Evolutionary conservation across 2,797 vertebrate species (phyloP).

Genomic region (Paratrypauchen microcephalus): DNA sequence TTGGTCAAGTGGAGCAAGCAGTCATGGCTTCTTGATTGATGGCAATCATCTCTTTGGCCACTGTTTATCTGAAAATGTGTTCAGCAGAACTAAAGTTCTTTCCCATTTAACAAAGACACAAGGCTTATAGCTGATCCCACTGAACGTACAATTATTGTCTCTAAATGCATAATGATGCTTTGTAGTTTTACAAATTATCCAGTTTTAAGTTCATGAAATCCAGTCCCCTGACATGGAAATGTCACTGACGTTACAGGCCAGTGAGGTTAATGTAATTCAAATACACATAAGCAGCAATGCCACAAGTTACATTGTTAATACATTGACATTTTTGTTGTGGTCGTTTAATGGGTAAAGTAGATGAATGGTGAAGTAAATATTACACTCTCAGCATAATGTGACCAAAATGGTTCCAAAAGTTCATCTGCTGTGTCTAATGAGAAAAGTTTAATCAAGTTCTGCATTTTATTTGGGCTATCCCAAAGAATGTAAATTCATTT

Average conservation of each 20-base stretch:
- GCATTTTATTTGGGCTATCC: neutral
- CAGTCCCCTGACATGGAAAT: neutral
- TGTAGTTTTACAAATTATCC: neutral
- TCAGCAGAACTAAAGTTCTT: slow-evolving; percentile 39
- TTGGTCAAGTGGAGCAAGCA: slow-evolving; percentile 74
- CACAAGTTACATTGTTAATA: neutral
- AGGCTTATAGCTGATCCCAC: slow-evolving; percentile 7
- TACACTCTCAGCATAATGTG: neutral
- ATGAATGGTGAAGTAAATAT: neutral
- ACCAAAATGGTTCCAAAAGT: neutral
- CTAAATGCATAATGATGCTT: neutral
- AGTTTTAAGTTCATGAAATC: neutral
- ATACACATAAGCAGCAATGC: neutral
- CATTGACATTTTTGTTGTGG: neutral
- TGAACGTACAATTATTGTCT: neutral
- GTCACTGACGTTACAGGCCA: neutral
- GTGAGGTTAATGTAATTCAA: neutral
- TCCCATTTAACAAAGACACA: slow-evolving; percentile 28
- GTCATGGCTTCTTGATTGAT: slow-evolving; percentile 65
- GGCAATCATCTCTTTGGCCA: slow-evolving; percentile 59
- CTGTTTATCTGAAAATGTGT: slow-evolving; percentile 61
- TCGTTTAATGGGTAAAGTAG: neutral
- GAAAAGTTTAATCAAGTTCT: no score
- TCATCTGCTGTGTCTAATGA: neutral
- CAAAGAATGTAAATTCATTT: neutral